These are phyloP conservation scores for Setophaga petechia DNA, from an alignment of 2,113 vertebrate genomes.

Conservation along the genomic window DNA sequence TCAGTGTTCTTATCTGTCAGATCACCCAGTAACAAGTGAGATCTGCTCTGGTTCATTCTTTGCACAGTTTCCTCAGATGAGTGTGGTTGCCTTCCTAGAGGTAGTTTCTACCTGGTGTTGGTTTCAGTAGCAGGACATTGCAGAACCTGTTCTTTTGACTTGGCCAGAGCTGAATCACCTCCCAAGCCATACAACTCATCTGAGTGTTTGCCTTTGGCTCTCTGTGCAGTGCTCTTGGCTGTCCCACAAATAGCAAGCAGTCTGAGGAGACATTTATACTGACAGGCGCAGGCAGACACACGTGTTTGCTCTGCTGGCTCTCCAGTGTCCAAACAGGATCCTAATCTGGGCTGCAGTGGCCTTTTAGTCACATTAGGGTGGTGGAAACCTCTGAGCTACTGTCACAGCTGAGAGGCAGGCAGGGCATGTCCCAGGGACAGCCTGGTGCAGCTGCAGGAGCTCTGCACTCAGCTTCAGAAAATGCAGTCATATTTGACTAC, in stretches of 20 bases:
- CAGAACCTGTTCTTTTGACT: neutral
- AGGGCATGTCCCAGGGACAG: neutral
- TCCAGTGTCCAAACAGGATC: neutral
- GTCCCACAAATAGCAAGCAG: neutral
- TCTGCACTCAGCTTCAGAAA: neutral
- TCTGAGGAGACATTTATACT: neutral
- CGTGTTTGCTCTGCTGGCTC: neutral
- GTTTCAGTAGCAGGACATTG: neutral
- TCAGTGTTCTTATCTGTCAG: neutral
- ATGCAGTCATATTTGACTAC: neutral
- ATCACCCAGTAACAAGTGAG: neutral
- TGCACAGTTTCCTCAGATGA: neutral
- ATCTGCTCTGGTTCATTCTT: neutral
- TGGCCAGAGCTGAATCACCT: neutral
- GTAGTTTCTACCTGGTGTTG: neutral
- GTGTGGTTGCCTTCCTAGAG: neutral
- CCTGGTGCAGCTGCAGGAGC: neutral
- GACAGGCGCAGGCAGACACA: slow-evolving; percentile 32
- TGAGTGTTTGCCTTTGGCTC: neutral
- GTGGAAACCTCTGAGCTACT: neutral
- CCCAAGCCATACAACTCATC: neutral
- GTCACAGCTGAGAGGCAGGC: slow-evolving; percentile 25
- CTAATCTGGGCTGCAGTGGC: neutral
- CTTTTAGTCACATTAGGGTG: neutral
- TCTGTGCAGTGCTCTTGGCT: neutral